A percentile compares a stretch with the other conserved stretches of the same genome.
phyloP scores from a whole-genome alignment of 2,888 invertebrate genomes.

The Mesopsocus fuscifrons region DNA sequence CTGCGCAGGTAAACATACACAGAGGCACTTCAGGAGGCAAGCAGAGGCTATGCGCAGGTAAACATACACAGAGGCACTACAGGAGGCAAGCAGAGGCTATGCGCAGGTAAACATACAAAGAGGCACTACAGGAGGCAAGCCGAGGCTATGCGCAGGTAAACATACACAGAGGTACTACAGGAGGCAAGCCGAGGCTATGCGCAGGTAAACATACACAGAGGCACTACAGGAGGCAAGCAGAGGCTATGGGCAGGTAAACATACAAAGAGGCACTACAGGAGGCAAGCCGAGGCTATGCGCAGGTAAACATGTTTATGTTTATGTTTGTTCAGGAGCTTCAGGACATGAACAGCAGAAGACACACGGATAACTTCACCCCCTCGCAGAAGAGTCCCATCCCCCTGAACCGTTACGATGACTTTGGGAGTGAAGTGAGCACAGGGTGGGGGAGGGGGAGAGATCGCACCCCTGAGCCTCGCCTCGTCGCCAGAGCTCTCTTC shows the following conservation, averaged over 20 bases:
- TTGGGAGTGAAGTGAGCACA: slow-evolving; percentile 43
- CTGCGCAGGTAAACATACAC: slow-evolving; percentile 30
- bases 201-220: no score
- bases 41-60: background rate
- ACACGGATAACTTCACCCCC: slow-evolving; percentile 85
- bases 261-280: background rate
- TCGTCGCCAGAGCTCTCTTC: slow-evolving; percentile 74
- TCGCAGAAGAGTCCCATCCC: slow-evolving; percentile 87
- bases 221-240: slow-evolving; percentile 77
- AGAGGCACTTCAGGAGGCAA: background rate
- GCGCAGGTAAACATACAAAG: slow-evolving; percentile 36
- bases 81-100: slow-evolving; percentile 77
- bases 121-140: background rate
- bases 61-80: no score
- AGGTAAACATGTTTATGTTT: no score
- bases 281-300: background rate
- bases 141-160: background rate
- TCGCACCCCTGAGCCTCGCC: slow-evolving; percentile 45
- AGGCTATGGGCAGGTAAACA: slow-evolving; percentile 56
- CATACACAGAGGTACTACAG: no score
- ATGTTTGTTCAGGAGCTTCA: slow-evolving; percentile 50
- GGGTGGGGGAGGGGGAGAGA: slow-evolving; percentile 30
- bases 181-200: slow-evolving; percentile 80
- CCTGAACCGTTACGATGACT: slow-evolving; percentile 81
- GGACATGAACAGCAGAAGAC: slow-evolving; percentile 83